Evolutionary conservation across 1,140 invertebrate genomes (phyloP), one percentile per base, ranked within the genome.

Genomic region (Acromyrmex charruanus): DNA sequence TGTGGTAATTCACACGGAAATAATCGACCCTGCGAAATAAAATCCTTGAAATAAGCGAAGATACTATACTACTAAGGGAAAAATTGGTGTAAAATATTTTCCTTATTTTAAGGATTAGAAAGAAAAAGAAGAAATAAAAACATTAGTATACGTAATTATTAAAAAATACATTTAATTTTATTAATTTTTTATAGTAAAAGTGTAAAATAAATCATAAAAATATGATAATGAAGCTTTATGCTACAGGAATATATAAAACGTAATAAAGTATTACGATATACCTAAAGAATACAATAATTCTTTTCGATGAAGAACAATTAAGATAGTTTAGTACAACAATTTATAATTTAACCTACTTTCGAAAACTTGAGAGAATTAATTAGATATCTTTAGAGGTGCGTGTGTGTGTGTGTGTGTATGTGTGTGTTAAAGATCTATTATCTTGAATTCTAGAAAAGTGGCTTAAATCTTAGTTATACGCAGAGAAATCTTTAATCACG

Each of bases 301-400:
- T 53, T n/a, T 16, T 9, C 25, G 0, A 58, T 35, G 1, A n/a
- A 35, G 5, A 61, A 77, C 25, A 75, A 39, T 58, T 75, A 44
- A 61, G 53, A 61, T 44, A 39, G 35, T 77, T 77, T 5, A 21
- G 14, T 77, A 14, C 5, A 77, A 77, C 14, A 39, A 39, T 39
- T 39, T 39, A 39, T 39, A 59, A 59, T 61, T 61, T 77, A 35
- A 77, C 31, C 5, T 18, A 49, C n/a, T 49, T 71, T 68, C 25
- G 14, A 77, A 9, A 66, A 66, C 18, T 55, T 71, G 25, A 72
- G 18, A 71, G 68, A 35, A 80, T 53, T 71, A 80, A 80, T 80
- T 39, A 39, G 35, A 39, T 39, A 7, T 16, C 35, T 10, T 61
- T 65, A 58, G 18, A 74, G 10, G n/a, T 58, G 2, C 3, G 28